Percentiles rank a stretch among this genome's conserved stretches.
phyloP scores from a whole-genome alignment of 1,140 invertebrate species.

The Lucilia sericata region DNA sequence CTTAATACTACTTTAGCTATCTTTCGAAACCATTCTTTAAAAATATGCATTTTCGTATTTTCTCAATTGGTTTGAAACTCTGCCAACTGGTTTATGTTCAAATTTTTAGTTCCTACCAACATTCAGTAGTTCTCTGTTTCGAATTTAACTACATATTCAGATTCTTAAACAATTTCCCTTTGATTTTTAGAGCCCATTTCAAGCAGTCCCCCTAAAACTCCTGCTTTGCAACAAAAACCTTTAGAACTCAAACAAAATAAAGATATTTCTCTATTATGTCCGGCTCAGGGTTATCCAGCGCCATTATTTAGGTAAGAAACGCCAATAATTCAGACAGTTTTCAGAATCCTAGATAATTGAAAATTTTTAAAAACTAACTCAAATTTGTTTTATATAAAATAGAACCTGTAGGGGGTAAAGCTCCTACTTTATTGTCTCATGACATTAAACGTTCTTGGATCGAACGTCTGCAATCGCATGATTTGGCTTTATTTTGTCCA shows the following conservation, averaged over 20 bases:
- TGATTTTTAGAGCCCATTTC: constrained; percentile 49
- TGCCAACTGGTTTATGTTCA: not conserved
- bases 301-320: constrained; percentile 48
- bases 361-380: not conserved
- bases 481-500: constrained; percentile 69
- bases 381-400: constrained; percentile 21
- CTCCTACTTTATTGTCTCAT: constrained; percentile 75
- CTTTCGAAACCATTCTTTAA: too few species aligned
- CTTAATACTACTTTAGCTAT: too few species aligned
- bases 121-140: not conserved
- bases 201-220: constrained; percentile 51
- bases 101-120: not conserved
- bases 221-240: constrained; percentile 67
- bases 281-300: constrained; percentile 72
- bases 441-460: constrained; percentile 73
- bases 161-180: not conserved
- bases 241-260: constrained; percentile 66
- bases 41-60: too few species aligned
- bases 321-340: constrained; percentile 53
- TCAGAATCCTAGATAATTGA: constrained; percentile 62
- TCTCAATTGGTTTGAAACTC: not conserved
- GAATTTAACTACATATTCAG: not conserved
- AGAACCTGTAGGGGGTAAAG: constrained; percentile 78
- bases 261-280: constrained; percentile 72
- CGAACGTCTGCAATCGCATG: constrained; percentile 56